phyloP scores from a whole-genome alignment of 2,113 vertebrate genomes.

The Cygnus atratus region DNA sequence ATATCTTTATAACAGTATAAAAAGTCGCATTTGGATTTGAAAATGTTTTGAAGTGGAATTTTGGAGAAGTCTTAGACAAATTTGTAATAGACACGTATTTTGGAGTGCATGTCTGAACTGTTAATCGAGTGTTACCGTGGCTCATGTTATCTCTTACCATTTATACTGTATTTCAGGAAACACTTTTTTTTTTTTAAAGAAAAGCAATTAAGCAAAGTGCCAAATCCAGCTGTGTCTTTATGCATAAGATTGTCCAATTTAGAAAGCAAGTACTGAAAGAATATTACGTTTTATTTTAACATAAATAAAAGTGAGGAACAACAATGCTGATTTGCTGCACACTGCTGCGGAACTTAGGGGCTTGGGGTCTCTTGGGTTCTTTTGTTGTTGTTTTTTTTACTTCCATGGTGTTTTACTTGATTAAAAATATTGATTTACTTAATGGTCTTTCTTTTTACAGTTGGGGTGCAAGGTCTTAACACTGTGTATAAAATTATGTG shows the following conservation, averaged over 20 bases:
- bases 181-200: slow-evolving; percentile 6
- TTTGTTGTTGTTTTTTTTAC: not conserved
- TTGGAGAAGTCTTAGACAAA: slow-evolving; percentile 17
- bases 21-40: slow-evolving; percentile 33
- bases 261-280: not conserved
- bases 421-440: slow-evolving; percentile 13
- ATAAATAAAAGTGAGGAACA: not conserved
- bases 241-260: not conserved
- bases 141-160: not conserved
- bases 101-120: slow-evolving; percentile 1
- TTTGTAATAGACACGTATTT: slow-evolving; percentile 26
- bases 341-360: not conserved
- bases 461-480: slow-evolving; percentile 47
- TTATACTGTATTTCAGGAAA: slow-evolving; percentile 40
- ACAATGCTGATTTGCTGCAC: not conserved
- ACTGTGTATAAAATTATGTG: slow-evolving; percentile 25
- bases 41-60: slow-evolving; percentile 31
- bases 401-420: slow-evolving; percentile 26
- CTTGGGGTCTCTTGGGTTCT: not conserved
- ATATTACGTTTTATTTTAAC: not conserved
- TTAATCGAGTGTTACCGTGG: not conserved
- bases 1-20: slow-evolving; percentile 23
- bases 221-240: slow-evolving; percentile 69
- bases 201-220: slow-evolving; percentile 66
- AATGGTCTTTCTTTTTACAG: slow-evolving; percentile 35